Percentiles rank a stretch among this genome's conserved stretches.
phyloP scores from a whole-genome alignment of 1,140 invertebrate genomes.

The Lepidurus arcticus region DNA sequence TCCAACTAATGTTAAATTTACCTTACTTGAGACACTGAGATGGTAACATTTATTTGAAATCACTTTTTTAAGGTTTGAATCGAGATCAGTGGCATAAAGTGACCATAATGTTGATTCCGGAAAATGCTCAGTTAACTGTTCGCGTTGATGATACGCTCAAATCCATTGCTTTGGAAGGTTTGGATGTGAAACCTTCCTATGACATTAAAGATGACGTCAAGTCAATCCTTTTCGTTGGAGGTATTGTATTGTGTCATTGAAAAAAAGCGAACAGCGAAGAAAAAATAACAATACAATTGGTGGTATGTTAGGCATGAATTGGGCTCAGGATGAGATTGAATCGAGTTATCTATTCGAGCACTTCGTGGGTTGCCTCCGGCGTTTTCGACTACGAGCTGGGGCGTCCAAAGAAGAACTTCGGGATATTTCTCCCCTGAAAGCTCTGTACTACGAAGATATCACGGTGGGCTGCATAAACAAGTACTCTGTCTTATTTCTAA shows the following conservation, averaged over 20 bases:
- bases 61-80: slow-evolving; percentile 56
- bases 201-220: slow-evolving; percentile 72
- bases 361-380: slow-evolving; percentile 82
- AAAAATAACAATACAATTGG: not conserved
- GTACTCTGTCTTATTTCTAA: slow-evolving; percentile 40
- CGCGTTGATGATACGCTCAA: slow-evolving; percentile 68
- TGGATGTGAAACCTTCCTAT: slow-evolving; percentile 73
- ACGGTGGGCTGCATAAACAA: slow-evolving; percentile 76
- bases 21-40: too few species aligned
- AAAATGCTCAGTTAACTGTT: slow-evolving; percentile 69
- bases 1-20: not conserved
- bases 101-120: slow-evolving; percentile 73
- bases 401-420: slow-evolving; percentile 53
- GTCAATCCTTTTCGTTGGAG: slow-evolving; percentile 81
- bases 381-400: slow-evolving; percentile 73
- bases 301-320: slow-evolving; percentile 61
- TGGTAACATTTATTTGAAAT: not conserved
- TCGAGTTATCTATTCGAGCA: slow-evolving; percentile 87
- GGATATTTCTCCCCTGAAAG: slow-evolving; percentile 70
- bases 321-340: slow-evolving; percentile 73
- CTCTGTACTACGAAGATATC: slow-evolving; percentile 77
- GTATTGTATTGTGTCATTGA: slow-evolving; percentile 46
- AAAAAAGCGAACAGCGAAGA: too few species aligned
- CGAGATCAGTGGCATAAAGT: slow-evolving; percentile 84
- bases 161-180: slow-evolving; percentile 67